phyloP scores from a whole-genome alignment of 1,140 invertebrate species.

The Lasioglossum albipes region DNA sequence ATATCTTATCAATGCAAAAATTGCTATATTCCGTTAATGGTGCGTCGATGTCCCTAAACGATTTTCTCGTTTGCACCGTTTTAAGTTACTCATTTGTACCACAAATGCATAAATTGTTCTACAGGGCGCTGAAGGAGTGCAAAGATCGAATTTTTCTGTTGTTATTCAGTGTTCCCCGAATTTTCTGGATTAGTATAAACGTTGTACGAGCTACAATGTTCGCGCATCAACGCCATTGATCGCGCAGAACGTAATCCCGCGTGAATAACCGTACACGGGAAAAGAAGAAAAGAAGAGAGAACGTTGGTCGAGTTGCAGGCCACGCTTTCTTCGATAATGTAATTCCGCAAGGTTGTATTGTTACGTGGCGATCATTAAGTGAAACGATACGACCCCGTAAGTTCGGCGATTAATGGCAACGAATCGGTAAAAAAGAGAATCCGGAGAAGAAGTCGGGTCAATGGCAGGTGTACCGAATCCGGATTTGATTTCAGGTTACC shows the following conservation, averaged over 20 bases:
- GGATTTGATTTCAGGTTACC: neutral
- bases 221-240: constrained; percentile 26
- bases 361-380: neutral
- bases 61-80: too few relatives aligned
- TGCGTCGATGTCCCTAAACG: too few relatives aligned
- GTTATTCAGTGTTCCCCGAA: too few relatives aligned
- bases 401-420: neutral
- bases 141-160: too few relatives aligned
- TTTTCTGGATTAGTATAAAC: neutral
- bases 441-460: neutral
- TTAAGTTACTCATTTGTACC: too few relatives aligned
- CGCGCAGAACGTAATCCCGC: constrained; percentile 16
- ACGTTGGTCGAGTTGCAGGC: neutral
- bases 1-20: too few relatives aligned
- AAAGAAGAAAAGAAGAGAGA: neutral
- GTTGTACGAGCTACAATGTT: neutral
- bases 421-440: neutral
- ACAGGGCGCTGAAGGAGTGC: too few relatives aligned
- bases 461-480: constrained; percentile 5
- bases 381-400: neutral
- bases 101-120: too few relatives aligned
- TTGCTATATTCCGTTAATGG: too few relatives aligned
- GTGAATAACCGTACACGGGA: constrained; percentile 18
- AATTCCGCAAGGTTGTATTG: neutral
- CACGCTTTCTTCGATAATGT: constrained; percentile 12